Evolutionary conservation across 2,797 vertebrate genomes (phyloP).

Genomic region (Oophaga sylvatica): DNA sequence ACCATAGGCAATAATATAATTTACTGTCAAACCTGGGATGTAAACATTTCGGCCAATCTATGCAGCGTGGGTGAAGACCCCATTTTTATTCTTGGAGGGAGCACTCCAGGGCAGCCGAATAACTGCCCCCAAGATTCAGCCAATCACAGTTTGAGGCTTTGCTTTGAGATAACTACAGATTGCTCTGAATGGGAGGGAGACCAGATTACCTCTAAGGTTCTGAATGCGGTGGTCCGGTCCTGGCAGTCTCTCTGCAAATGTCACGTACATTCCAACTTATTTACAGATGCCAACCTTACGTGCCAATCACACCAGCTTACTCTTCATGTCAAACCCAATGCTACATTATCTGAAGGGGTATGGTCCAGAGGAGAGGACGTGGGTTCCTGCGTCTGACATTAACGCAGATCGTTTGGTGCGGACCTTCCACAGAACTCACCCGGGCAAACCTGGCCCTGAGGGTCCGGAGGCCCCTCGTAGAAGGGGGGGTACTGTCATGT

Average conservation of each 20-base stretch:
- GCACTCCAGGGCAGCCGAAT: constrained; percentile 77
- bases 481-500: too few relatives aligned
- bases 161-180: constrained; percentile 57
- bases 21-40: constrained; percentile 37
- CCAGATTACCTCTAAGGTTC: constrained; percentile 51
- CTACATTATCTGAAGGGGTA: too few relatives aligned
- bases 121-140: constrained; percentile 78
- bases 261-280: constrained; percentile 59
- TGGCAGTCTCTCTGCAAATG: constrained; percentile 48
- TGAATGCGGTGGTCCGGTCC: constrained; percentile 39
- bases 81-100: constrained; percentile 74
- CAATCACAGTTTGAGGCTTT: constrained; percentile 61
- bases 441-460: too few relatives aligned
- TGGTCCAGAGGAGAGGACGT: too few relatives aligned
- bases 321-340: too few relatives aligned
- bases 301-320: too few relatives aligned
- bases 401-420: too few relatives aligned
- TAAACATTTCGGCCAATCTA: constrained; percentile 78
- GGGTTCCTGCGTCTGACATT: too few relatives aligned
- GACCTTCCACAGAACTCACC: too few relatives aligned
- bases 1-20: constrained; percentile 71
- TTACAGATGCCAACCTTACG: too few relatives aligned
- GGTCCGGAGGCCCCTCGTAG: too few relatives aligned
- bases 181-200: constrained; percentile 57
- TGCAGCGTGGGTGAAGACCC: constrained; percentile 76